phyloP scores from a whole-genome alignment of 2,113 vertebrate species.

The Oreocharis arfaki region DNA sequence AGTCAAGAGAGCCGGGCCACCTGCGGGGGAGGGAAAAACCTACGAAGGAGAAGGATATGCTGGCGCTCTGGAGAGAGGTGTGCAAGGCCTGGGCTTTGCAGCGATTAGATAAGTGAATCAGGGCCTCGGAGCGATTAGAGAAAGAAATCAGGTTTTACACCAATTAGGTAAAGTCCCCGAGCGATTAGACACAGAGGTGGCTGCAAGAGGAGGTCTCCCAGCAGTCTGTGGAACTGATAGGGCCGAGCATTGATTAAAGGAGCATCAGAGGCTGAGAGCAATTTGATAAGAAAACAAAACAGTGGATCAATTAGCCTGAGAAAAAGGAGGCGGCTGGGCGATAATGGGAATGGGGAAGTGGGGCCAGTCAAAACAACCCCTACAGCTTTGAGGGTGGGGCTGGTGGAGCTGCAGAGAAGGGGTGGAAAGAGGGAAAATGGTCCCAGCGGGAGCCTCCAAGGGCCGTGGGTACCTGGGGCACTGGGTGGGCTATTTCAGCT shows the following conservation, averaged over 20 bases:
- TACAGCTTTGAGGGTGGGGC: background rate
- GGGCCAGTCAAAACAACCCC: background rate
- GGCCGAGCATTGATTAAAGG: background rate
- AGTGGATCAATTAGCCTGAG: slow-evolving; percentile 17
- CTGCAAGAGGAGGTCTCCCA: background rate
- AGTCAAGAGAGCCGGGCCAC: background rate
- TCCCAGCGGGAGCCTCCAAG: background rate
- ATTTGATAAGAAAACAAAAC: slow-evolving; percentile 42
- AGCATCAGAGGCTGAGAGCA: background rate
- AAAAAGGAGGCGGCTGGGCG: background rate
- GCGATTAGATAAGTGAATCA: slow-evolving; percentile 16
- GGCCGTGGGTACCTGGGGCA: background rate
- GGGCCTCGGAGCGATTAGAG: slow-evolving; percentile 3
- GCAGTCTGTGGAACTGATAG: background rate
- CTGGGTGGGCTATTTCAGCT: background rate
- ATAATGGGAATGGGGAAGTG: background rate
- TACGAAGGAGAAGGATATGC: background rate
- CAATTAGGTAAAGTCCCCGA: slow-evolving; percentile 28
- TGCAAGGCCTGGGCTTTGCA: background rate
- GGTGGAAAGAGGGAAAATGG: background rate
- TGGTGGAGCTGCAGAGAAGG: background rate
- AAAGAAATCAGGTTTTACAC: slow-evolving; percentile 49
- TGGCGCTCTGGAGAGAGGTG: background rate
- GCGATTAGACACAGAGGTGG: background rate
- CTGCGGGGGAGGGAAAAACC: background rate